phyloP scores from a whole-genome alignment of 1,140 invertebrate species.

The Meloidogyne chitwoodi region DNA sequence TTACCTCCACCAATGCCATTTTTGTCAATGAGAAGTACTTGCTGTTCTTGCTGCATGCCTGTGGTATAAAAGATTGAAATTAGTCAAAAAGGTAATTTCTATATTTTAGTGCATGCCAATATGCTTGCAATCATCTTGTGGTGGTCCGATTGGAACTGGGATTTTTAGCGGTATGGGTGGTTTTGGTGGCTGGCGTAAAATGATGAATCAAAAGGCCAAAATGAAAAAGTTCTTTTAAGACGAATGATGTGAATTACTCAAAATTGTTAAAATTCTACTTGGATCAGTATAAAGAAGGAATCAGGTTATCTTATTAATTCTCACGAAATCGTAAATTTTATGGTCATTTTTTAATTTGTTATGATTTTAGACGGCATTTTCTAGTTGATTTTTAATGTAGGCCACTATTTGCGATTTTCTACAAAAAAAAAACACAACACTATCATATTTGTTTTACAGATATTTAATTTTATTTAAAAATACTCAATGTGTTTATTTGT shows the following conservation, averaged over 20 bases:
- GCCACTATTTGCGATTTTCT: background rate
- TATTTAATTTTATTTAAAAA: background rate
- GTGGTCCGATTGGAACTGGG: slow-evolving; percentile 20
- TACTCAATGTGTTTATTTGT: no score
- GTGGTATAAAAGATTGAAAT: background rate
- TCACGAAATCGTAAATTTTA: no score
- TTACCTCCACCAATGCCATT: slow-evolving; percentile 12
- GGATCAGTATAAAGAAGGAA: no score
- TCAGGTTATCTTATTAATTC: no score
- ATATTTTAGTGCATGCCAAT: slow-evolving; percentile 14
- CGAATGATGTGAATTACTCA: background rate
- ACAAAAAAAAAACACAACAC: background rate
- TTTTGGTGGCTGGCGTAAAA: slow-evolving; percentile 11
- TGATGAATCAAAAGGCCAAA: background rate
- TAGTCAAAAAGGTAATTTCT: background rate
- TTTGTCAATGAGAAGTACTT: slow-evolving; percentile 4
- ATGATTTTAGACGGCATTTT: background rate
- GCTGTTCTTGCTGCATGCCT: slow-evolving; percentile 32
- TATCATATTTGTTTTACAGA: background rate
- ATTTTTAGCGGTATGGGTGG: slow-evolving; percentile 9
- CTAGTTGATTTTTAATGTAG: background rate
- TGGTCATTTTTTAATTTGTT: no score
- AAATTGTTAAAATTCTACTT: background rate
- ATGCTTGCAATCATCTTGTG: slow-evolving; percentile 20
- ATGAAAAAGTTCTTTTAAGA: background rate